phyloP scores from a whole-genome alignment of 1,140 invertebrate species.

The Caenorhabditis elegans region WBcel235 BX284605.5:1870001-1870500 shows the following conservation, averaged over 20 bases:
- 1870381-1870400: too few relatives aligned
- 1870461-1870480: too few relatives aligned
- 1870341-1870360: not conserved
- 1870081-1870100: not conserved
- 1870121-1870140: too few relatives aligned
- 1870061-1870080: not conserved
- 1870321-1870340: not conserved
- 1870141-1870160: too few relatives aligned
- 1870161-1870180: not conserved
- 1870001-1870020: not conserved
- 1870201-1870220: not conserved
- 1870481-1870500: too few relatives aligned
- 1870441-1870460: too few relatives aligned
- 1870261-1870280: not conserved
- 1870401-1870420: too few relatives aligned
- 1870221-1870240: not conserved
- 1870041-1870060: not conserved
- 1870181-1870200: not conserved
- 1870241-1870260: not conserved
- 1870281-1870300: not conserved
- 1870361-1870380: too few relatives aligned
- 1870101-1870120: too few relatives aligned
- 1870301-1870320: not conserved
- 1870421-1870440: too few relatives aligned
- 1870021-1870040: not conserved